Base-by-base conservation (phyloP, 2,888 invertebrate genomes). In the Hypercompe scribonia region DNA sequence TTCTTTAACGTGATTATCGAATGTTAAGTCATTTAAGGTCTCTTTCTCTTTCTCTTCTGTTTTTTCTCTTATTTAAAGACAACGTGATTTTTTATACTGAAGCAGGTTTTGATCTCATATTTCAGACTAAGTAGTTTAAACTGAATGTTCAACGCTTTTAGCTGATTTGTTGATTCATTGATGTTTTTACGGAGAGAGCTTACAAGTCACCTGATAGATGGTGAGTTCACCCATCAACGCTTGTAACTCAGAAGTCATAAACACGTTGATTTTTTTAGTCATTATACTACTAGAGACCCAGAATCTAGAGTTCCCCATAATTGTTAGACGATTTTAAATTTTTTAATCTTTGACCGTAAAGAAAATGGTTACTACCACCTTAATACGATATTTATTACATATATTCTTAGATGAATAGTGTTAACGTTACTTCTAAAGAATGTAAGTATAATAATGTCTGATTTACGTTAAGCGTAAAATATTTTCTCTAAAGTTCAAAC, bases 401-500 rank as follows among this genome's bases (percentile, higher is more conserved):
- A 50, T 50, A 8, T 50, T 50, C 8, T n/a, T 10, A 54, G 8
- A 54, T n/a, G n/a, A 24, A 3, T 54, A 10, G 10, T 50, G 21
- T 46, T 1, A 46, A 21, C 7, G 21, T 21, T 46, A 21, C 21
- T 10, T 54, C 54, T 3, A 54, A 54, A 28, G n/a, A 58, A 3
- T 8, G 1, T 58, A 28, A 13, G 3, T 5, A 28, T n/a, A 11
- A 54, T 11, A 54, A n/a, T 54, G n/a, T 54, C n/a, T n/a, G 0
- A 3, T 10, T 54, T 58, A 58, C 0, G 28, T 54, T 31, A 61
- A 77, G 74, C 65, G 39, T 15, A 15, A 0, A 33, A 63, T 72
- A 68, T 68, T 74, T 65, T 71, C 71, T 74, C 42, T 42, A 21
- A 2, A 61, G 15, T 2, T 58, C 70, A 73, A 74, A 74, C 67